phyloP scores from a whole-genome alignment of 2,113 vertebrate genomes.

The Spilogale gracilis region DNA sequence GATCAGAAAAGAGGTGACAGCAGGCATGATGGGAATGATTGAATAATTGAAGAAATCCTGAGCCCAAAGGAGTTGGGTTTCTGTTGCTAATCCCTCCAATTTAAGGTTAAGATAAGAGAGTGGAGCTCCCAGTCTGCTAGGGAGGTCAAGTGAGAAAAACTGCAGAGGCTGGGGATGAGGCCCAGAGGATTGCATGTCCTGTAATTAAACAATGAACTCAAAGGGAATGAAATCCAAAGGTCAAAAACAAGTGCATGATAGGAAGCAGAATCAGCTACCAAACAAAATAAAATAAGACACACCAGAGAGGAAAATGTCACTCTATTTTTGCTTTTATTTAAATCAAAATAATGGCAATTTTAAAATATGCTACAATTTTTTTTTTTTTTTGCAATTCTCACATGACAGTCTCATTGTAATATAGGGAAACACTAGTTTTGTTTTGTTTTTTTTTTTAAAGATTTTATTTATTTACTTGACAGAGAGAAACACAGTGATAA shows the following conservation, averaged over 20 bases:
- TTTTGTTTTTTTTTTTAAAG: too few relatives aligned
- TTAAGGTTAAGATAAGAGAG: neutral
- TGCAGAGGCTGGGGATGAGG: neutral
- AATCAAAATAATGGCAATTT: neutral
- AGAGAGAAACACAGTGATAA: too few relatives aligned
- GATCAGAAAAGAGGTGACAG: neutral
- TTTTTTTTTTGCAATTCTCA: neutral
- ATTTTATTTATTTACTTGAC: too few relatives aligned
- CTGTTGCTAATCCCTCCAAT: neutral
- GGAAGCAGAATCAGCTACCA: neutral
- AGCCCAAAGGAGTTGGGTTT: neutral
- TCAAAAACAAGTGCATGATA: neutral
- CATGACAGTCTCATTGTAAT: neutral
- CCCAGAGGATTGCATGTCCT: neutral
- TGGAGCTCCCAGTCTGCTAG: neutral
- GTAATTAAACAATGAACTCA: conserved; percentile 10
- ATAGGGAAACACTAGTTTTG: neutral
- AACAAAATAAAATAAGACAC: neutral
- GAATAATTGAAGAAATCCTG: neutral
- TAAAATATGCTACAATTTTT: neutral
- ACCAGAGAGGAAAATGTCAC: neutral
- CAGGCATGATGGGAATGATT: fast-evolving
- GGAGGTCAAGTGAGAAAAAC: neutral
- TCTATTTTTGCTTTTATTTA: neutral
- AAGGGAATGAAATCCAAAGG: neutral